Percentiles rank a stretch among this genome's conserved stretches.
phyloP scores from a whole-genome alignment of 2,113 vertebrate genomes.

The Eretmochelys imbricata region DNA sequence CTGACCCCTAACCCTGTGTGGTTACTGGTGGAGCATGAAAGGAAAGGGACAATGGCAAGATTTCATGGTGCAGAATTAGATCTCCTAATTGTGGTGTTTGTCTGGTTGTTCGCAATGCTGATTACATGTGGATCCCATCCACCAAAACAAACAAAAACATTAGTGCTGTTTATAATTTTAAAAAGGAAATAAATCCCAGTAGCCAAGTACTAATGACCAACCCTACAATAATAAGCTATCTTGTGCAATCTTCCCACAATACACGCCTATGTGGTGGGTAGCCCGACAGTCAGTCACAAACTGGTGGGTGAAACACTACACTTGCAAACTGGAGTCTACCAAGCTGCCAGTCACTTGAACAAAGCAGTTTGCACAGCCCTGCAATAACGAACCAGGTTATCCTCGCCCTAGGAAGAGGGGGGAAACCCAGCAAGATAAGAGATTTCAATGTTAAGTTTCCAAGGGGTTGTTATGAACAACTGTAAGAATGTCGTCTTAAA shows the following conservation, averaged over 20 bases:
- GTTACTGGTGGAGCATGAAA: not conserved
- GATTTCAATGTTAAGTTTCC: not conserved
- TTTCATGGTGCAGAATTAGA: not conserved
- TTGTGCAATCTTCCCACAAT: fast-evolving
- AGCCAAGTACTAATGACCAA: fast-evolving
- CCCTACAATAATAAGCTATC: fast-evolving
- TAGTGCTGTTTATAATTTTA: fast-evolving
- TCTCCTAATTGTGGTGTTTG: not conserved
- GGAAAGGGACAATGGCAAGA: not conserved
- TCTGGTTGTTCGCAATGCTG: not conserved
- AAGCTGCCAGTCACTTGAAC: not conserved
- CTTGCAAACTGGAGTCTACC: not conserved
- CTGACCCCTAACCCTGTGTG: not conserved
- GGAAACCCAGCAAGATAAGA: not conserved
- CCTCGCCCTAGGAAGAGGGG: not conserved
- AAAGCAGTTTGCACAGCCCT: not conserved
- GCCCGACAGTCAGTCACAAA: not conserved
- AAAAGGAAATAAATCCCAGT: not conserved
- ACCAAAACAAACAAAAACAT: not conserved
- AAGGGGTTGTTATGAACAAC: not conserved
- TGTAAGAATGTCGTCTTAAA: not conserved
- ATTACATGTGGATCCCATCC: not conserved
- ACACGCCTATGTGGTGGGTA: not conserved
- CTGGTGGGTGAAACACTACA: not conserved
- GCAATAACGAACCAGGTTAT: not conserved